Conservation (phyloP, 2,113 vertebrate species). For the Podilymbus podiceps region DNA sequence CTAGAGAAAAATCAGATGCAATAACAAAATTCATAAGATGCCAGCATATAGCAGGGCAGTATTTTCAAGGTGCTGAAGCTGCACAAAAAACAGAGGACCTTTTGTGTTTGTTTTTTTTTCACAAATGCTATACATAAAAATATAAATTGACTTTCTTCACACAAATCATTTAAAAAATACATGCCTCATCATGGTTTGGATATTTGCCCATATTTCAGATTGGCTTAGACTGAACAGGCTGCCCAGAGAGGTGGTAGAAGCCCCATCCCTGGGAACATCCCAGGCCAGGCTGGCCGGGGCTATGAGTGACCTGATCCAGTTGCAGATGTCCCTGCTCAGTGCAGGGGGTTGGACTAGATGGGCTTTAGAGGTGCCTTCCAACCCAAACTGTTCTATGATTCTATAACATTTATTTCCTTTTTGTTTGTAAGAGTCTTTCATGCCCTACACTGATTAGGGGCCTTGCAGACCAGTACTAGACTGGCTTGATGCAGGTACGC, state of each 20-base stretch:
- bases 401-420: background rate
- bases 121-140: background rate
- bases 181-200: background rate
- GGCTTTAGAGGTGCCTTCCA: no score
- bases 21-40: background rate
- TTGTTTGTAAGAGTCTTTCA: background rate
- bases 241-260: no score
- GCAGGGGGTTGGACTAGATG: no score
- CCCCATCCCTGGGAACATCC: no score
- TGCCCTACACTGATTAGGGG: background rate
- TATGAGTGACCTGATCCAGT: no score
- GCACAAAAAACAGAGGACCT: background rate
- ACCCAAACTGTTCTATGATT: no score
- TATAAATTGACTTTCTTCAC: background rate
- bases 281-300: no score
- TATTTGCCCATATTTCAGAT: background rate
- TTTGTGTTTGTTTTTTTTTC: background rate
- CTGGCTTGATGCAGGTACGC: accelerated
- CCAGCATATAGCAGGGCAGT: background rate
- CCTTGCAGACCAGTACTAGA: background rate
- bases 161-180: background rate
- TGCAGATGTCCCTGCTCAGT: no score
- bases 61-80: background rate
- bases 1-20: background rate
- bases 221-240: background rate